Evolutionary conservation across 2,113 vertebrate species (phyloP).

Genomic region (Ctenomys sociabilis): DNA sequence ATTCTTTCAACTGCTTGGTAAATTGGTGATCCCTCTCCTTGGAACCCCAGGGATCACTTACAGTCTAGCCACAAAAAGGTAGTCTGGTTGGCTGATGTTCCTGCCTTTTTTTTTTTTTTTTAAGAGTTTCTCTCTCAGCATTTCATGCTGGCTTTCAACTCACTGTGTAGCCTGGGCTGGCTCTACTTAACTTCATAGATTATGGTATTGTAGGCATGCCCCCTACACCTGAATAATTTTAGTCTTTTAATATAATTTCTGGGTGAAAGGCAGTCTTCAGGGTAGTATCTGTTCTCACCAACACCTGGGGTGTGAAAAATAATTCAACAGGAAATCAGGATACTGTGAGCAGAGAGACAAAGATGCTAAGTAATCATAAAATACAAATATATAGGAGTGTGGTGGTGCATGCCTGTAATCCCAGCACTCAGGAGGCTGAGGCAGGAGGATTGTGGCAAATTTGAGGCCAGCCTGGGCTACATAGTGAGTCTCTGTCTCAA

Average conservation of each 20-base stretch:
- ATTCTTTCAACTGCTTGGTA: not conserved
- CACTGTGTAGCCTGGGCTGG: not conserved
- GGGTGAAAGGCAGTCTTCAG: not conserved
- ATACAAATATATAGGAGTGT: not conserved
- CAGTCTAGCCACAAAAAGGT: not conserved
- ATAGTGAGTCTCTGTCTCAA: not conserved
- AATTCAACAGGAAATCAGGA: constrained; percentile 15
- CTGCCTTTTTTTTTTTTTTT: not conserved
- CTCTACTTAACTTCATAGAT: not conserved
- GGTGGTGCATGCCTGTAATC: not conserved
- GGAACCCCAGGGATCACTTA: not conserved
- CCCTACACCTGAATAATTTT: not conserved
- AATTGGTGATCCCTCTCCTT: not conserved
- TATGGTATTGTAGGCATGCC: not conserved
- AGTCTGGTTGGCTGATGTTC: not conserved
- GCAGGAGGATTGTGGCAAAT: not conserved
- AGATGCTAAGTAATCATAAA: not conserved
- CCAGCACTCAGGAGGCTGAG: not conserved
- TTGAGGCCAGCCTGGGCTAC: not conserved
- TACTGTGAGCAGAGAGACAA: not conserved
- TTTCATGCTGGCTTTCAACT: not conserved
- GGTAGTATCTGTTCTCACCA: constrained; percentile 9
- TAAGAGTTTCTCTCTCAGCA: not conserved
- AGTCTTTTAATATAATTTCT: constrained; percentile 24
- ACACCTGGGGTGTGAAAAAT: constrained; percentile 35